Evolutionary conservation across 2,797 vertebrate species (phyloP), one percentile per base, ranked within the genome.

Genomic region (Helarctos malayanus): DNA sequence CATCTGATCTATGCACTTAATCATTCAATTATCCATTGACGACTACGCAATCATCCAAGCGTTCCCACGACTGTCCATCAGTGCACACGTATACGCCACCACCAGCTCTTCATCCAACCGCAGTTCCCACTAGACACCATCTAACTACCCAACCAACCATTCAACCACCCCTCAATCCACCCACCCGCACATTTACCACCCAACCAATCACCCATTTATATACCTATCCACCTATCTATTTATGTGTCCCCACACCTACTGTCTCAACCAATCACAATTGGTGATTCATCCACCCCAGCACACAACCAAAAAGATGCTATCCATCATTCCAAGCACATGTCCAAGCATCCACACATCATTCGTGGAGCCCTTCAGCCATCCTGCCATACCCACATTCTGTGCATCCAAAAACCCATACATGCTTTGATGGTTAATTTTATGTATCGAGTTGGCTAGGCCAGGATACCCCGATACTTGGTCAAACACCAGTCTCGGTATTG

Each of bases 201-300:
- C 54, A 71, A 18, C 16, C 57, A 63, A n/a, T 76, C 61, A 88
- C 54, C 57, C 38, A 68, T 47, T 41, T 32, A 81, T 32, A 15
- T 18, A 49, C 32, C 45, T n/a, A 41, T 32, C 86, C 54, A 73
- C 25, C 52, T 52, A 18, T 14, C 63, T 89, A 75, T 19, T 59
- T 49, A 41, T 25, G 27, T 29, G 32, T 38, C n/a, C 41, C 82
- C 16, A 38, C 8, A 84, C 47, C 59, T 38, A 52, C 68, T 81
- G 27, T 49, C 41, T 47, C 83, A 76, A n/a, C 71, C 41, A 73
- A 8, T n/a, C 47, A 13, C 83, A 4, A 41, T 41, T 41, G 41
- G 41, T 41, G 41, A 78, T 57, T 59, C 81, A 90, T 52, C 75
- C 65, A 80, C 29, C 52, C 45, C 94, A 52, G 94, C 21, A 75